Percentiles rank a stretch among this genome's conserved stretches.
These are phyloP conservation scores for Callimorpha dominula DNA, from an alignment of 2,888 invertebrate genomes.

Conservation along the genomic window DNA sequence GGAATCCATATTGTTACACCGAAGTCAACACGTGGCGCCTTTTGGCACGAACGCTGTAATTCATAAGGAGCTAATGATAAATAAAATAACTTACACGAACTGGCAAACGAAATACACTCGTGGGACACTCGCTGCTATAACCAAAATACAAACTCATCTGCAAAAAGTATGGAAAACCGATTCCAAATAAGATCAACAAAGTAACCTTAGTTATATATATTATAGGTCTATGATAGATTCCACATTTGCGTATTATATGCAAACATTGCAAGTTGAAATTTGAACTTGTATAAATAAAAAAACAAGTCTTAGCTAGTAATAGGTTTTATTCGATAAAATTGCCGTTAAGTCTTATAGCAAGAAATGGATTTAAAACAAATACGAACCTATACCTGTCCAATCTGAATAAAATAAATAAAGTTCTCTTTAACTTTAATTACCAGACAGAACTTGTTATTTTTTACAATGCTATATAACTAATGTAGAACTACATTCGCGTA, in stretches of 20 bases:
- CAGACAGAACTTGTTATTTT: conserved; percentile 76
- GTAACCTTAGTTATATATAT: not conserved
- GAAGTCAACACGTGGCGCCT: too few relatives aligned
- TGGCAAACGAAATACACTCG: too few relatives aligned
- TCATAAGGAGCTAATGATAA: too few relatives aligned
- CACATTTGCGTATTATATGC: not conserved
- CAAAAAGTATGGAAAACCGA: not conserved
- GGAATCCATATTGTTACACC: too few relatives aligned
- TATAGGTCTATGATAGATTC: not conserved
- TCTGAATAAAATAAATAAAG: conserved; percentile 80
- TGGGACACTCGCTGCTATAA: too few relatives aligned
- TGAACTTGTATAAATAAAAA: conserved; percentile 28
- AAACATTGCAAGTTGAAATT: not conserved
- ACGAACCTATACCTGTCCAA: conserved; percentile 68
- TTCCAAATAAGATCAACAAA: too few relatives aligned
- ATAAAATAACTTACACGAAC: too few relatives aligned
- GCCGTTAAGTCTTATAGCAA: conserved; percentile 72
- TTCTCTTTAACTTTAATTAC: conserved; percentile 70
- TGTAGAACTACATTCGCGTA: conserved; percentile 68
- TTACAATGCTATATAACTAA: conserved; percentile 75
- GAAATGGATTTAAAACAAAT: conserved; percentile 72
- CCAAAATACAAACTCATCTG: too few relatives aligned
- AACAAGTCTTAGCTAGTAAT: conserved; percentile 57
- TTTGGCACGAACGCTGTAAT: too few relatives aligned
- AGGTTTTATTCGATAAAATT: conserved; percentile 73